phyloP scores from a whole-genome alignment of 2,113 vertebrate species.

The Austrofundulus limnaeus region DNA sequence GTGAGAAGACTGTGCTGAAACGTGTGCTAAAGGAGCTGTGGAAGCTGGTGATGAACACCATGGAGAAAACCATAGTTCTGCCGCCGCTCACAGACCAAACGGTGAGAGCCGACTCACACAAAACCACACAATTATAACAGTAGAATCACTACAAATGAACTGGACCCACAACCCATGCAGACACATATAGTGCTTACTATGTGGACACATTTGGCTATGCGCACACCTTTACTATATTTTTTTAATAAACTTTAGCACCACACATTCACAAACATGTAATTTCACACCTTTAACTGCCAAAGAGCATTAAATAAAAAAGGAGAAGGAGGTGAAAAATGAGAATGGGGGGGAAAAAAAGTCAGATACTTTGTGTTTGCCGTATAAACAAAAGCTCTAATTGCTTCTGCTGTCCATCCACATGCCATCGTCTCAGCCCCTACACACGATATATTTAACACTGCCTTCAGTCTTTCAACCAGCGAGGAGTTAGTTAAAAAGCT shows the following conservation, averaged over 20 bases:
- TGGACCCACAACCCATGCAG: too few relatives aligned
- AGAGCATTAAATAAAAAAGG: conserved; percentile 31
- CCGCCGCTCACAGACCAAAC: conserved; percentile 96
- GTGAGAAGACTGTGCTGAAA: conserved; percentile 98
- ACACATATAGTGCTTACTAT: too few relatives aligned
- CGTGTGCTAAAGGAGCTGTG: conserved; percentile 97
- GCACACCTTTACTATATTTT: too few relatives aligned
- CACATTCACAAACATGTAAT: conserved; percentile 17
- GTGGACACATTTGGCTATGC: too few relatives aligned
- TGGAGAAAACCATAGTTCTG: conserved; percentile 97
- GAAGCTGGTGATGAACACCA: conserved; percentile 99
- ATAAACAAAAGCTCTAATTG: conserved; percentile 32
- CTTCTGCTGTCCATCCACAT: conserved; percentile 32
- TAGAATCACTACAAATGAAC: too few relatives aligned
- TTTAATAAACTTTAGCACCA: neutral
- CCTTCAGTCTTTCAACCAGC: conserved; percentile 73
- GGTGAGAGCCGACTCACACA: conserved; percentile 75
- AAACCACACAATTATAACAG: too few relatives aligned
- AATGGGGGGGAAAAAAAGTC: conserved; percentile 29
- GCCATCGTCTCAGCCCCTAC: conserved; percentile 27
- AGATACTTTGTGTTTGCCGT: conserved; percentile 48
- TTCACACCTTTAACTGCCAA: conserved; percentile 34
- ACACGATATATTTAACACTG: conserved; percentile 33
- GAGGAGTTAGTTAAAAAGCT: conserved; percentile 7
- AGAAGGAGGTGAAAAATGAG: conserved; percentile 29